A percentile compares a stretch with the other conserved stretches of the same genome.
Evolutionary conservation across 1,140 invertebrate genomes (phyloP).

Genomic region (Maniola jurtina): DNA sequence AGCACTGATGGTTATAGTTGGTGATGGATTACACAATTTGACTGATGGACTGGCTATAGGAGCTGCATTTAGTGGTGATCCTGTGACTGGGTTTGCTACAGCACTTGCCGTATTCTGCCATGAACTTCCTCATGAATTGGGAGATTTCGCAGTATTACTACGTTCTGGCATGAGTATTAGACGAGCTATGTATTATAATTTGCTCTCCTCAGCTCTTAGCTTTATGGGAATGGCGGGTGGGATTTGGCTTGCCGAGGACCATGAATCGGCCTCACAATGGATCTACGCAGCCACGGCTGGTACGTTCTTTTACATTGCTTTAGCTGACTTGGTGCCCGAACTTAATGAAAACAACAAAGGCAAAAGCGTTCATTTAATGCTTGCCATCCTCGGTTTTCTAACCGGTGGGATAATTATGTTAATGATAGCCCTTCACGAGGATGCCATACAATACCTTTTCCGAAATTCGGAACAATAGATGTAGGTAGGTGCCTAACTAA

Average conservation of each 20-base stretch:
- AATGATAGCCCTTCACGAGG: slow-evolving; percentile 86
- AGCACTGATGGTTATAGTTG: slow-evolving; percentile 89
- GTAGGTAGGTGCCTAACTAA: not conserved
- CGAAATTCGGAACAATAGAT: slow-evolving; percentile 69
- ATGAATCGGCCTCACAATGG: slow-evolving; percentile 84
- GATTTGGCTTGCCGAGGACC: slow-evolving; percentile 83
- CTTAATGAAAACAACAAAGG: slow-evolving; percentile 76
- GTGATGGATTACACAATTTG: slow-evolving; percentile 89
- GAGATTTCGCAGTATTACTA: slow-evolving; percentile 90
- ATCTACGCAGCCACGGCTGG: slow-evolving; percentile 89
- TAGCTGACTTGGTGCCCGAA: slow-evolving; percentile 87
- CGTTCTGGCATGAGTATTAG: slow-evolving; percentile 86
- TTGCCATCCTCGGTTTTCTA: slow-evolving; percentile 83
- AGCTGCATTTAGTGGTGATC: slow-evolving; percentile 85
- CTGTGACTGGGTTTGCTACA: slow-evolving; percentile 87
- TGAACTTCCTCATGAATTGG: slow-evolving; percentile 90
- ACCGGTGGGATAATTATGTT: slow-evolving; percentile 87
- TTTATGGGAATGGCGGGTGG: slow-evolving; percentile 88
- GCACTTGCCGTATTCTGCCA: slow-evolving; percentile 90
- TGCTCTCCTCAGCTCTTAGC: slow-evolving; percentile 86
- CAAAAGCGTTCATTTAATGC: slow-evolving; percentile 62
- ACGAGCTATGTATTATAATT: slow-evolving; percentile 86
- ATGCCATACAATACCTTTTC: slow-evolving; percentile 81
- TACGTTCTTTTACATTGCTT: slow-evolving; percentile 90
- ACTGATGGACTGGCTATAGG: slow-evolving; percentile 90